phyloP scores from a whole-genome alignment of 2,888 invertebrate species.

The Euproctis similis region DNA sequence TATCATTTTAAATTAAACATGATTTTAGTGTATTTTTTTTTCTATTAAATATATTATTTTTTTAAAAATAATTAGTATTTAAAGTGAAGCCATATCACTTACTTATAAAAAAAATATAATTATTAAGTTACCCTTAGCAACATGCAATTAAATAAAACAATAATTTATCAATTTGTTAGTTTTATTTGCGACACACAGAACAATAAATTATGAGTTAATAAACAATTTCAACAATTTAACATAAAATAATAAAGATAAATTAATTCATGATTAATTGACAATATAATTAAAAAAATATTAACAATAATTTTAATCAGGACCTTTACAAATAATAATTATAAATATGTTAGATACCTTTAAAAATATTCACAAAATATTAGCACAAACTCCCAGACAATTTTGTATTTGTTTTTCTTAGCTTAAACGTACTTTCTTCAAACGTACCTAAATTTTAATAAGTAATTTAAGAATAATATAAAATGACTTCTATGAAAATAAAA shows the following conservation, averaged over 20 bases:
- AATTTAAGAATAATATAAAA: too few species aligned
- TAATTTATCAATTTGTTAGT: conserved; percentile 32
- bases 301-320: not conserved
- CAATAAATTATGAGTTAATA: conserved; percentile 20
- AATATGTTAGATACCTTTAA: too few species aligned
- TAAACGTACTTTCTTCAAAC: too few species aligned
- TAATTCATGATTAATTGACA: not conserved
- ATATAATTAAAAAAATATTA: not conserved
- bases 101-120: conserved; percentile 47
- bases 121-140: conserved; percentile 66
- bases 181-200: conserved; percentile 42
- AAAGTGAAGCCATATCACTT: conserved; percentile 69
- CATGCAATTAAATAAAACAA: conserved; percentile 31
- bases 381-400: too few species aligned
- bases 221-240: conserved; percentile 21
- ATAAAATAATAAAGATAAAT: conserved; percentile 17
- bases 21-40: too few species aligned
- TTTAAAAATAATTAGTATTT: conserved; percentile 19
- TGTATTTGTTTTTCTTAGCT: too few species aligned
- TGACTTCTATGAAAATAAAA: too few species aligned
- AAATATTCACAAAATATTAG: too few species aligned
- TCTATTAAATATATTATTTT: too few species aligned
- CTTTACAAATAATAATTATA: not conserved
- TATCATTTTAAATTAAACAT: too few species aligned
- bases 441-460: too few species aligned